These are phyloP conservation scores for Cheilinus undulatus DNA, from an alignment of 2,113 vertebrate genomes.

Conservation along the genomic window DNA sequence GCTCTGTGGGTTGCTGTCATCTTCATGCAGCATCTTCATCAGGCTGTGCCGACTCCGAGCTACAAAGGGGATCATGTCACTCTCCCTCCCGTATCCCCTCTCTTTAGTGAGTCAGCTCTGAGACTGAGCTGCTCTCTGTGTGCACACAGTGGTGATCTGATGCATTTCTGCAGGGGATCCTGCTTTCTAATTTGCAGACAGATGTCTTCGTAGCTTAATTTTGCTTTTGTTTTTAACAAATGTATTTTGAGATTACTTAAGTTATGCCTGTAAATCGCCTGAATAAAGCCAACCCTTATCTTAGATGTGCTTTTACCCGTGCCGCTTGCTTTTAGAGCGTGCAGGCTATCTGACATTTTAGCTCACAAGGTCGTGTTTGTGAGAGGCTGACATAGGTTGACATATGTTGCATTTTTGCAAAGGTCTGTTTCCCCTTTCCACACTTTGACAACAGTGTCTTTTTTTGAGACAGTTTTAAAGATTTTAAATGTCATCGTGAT, in stretches of 20 bases:
- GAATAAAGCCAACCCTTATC: not conserved
- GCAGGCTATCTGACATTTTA: not conserved
- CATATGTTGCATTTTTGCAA: no score
- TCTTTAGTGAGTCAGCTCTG: conserved; percentile 39
- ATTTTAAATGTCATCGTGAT: not conserved
- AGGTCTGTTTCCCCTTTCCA: not conserved
- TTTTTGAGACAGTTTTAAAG: not conserved
- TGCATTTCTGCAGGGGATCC: conserved; percentile 12
- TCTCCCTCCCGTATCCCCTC: not conserved
- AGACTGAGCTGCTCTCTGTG: conserved; percentile 12
- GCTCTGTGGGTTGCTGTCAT: conserved; percentile 14
- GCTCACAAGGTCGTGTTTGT: not conserved
- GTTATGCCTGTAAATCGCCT: not conserved
- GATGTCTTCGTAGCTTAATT: not conserved
- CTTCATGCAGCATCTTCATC: conserved; percentile 4
- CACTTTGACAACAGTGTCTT: not conserved
- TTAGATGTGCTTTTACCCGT: not conserved
- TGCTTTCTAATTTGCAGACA: conserved; percentile 14
- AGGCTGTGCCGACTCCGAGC: no score
- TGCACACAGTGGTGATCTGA: not conserved
- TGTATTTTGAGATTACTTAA: not conserved
- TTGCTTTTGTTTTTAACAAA: conserved; percentile 7
- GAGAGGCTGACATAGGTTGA: not conserved
- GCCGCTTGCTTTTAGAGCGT: not conserved
- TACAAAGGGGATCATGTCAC: not conserved